Evolutionary conservation across 2,113 vertebrate genomes (phyloP).

Genomic region (Macrotis lagotis): DNA sequence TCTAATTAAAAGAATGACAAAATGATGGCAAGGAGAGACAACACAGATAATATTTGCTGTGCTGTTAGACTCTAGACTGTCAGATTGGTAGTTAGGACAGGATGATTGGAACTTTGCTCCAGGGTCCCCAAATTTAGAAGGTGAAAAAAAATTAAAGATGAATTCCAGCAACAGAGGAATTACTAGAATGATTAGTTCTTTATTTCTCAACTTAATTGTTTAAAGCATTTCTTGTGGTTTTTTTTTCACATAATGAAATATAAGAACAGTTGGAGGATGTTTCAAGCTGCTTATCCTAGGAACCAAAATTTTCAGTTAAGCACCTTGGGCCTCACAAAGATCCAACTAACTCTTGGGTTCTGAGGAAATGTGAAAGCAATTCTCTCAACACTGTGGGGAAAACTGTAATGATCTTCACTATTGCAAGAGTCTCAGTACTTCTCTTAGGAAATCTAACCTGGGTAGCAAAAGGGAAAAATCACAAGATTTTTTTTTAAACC

Average conservation of each 20-base stretch:
- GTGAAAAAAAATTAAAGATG: neutral
- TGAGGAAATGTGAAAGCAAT: neutral
- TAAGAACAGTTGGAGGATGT: neutral
- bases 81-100: neutral
- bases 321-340: neutral
- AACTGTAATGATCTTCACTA: neutral
- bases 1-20: neutral
- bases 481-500: neutral
- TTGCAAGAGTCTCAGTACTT: neutral
- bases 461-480: neutral
- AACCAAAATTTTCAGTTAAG: neutral
- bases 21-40: neutral
- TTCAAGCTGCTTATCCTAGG: neutral
- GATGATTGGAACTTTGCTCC: neutral
- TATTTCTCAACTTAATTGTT: neutral
- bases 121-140: neutral
- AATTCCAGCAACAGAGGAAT: neutral
- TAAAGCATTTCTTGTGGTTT: neutral
- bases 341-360: neutral
- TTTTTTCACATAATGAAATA: neutral
- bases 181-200: neutral
- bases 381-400: neutral
- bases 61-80: neutral
- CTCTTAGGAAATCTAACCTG: neutral
- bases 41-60: neutral